Evolutionary conservation across 2,113 vertebrate species (phyloP).

Genomic region (Argyrosomus japonicus): DNA sequence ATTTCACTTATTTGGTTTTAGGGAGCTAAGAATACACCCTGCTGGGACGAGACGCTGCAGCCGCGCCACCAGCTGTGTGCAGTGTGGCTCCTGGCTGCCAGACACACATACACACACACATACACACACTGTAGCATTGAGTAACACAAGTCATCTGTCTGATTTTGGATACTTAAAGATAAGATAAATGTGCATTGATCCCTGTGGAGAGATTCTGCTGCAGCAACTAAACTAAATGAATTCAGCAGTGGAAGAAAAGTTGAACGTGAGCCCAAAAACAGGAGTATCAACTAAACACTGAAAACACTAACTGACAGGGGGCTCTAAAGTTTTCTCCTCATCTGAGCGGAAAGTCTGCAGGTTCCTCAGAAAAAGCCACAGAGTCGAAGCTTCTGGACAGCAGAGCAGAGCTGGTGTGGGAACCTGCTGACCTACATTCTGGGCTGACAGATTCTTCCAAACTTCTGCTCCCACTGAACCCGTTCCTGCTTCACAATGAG

Average conservation of each 20-base stretch:
- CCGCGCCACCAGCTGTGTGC: constrained; percentile 60
- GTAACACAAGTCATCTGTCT: constrained; percentile 29
- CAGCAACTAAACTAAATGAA: constrained; percentile 41
- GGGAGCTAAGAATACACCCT: constrained; percentile 71
- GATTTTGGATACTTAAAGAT: constrained; percentile 40
- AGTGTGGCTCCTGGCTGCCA: constrained; percentile 40
- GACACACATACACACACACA: constrained; percentile 37
- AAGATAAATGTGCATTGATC: constrained; percentile 43
- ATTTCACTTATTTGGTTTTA: constrained; percentile 73
- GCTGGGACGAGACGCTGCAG: constrained; percentile 53
- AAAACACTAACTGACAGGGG: constrained; percentile 40
- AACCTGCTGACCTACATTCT: constrained; percentile 63
- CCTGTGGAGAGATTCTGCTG: neutral
- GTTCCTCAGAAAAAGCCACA: constrained; percentile 34
- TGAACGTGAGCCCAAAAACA: constrained; percentile 13
- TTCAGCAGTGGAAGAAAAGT: constrained; percentile 23
- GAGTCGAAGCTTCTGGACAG: constrained; percentile 18
- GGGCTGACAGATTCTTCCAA: constrained; percentile 31
- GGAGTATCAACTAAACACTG: constrained; percentile 28
- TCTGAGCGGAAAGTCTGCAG: constrained; percentile 47
- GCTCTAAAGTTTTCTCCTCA: constrained; percentile 35
- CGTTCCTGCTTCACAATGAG: constrained; percentile 6
- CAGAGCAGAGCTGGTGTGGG: constrained; percentile 27
- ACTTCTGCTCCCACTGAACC: constrained; percentile 16
- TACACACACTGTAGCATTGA: constrained; percentile 2